Base-by-base conservation (phyloP, 53 echinoderm and acorn worm species). In the Patiria pectinifera region DNA sequence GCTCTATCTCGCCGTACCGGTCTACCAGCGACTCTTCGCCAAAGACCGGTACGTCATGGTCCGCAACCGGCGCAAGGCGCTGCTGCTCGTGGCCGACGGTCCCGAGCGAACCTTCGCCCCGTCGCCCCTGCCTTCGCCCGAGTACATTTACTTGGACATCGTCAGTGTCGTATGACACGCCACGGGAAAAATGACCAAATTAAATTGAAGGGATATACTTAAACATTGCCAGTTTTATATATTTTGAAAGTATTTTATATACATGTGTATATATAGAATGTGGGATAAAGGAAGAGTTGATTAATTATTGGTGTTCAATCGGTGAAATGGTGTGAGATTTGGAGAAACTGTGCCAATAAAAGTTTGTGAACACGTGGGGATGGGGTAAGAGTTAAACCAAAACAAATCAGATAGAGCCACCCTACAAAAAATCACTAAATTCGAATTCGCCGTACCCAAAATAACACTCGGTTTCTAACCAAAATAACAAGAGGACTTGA, bases 41-140 rank as follows among this genome's bases (percentile, higher is more conserved):
- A 80, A 92, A 35, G 95, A 95, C 12, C 91, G 97, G 4, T 97
- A 95, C 88, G 93, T 97, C 93, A 97, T 97, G 97, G 92, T 90
- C 22, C 23, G 90, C 9, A 90, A 90, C 81, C 44, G 90, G 3
- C 80, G 66, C 22, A 90, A 90, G 48, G 90, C 90, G 45, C 81
- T 80, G 21, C 82, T 90, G 16, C 25, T 90, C 69, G 90, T 24
- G 2, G 62, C 80, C 1, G 90, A 90, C 69, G 90, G 90, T 3
- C 90, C 90, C 12, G 90, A 90, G 69, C 90, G 48, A 1, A 90
- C 90, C 3, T 90, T 90, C 45, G 48, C 48, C 66, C 81, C 80
- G 9, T 90, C 90, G 16, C 90, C 81, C 0, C 81, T 90, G 1
- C 90, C 90, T 3, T 21, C 80, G 0, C 90, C 90, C 0, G 90